Base-by-base conservation (phyloP, 1,140 invertebrate species). In the Drosophila tristis region DNA sequence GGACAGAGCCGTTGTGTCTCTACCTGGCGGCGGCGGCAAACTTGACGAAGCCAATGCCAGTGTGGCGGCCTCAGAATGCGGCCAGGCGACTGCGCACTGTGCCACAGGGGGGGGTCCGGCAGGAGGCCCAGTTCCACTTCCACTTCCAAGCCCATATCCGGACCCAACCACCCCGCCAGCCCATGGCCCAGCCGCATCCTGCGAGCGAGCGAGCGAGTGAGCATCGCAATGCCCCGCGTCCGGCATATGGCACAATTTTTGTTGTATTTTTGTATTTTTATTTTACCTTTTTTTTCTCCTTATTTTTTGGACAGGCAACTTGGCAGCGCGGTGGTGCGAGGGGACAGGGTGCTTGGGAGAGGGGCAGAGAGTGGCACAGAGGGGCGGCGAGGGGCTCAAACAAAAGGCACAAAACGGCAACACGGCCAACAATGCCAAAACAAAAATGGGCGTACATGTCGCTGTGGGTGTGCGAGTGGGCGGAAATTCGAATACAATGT, bases 171-270 rank as follows among this genome's bases (percentile, higher is more conserved):
- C 29, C 48, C 45, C 48, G 2, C 39, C 23, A 4, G 49, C 7
- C 29, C 45, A 39, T 11, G 11, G 11, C 35, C 11, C 35, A 5
- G 35, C 11, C 35, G 11, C 35, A 16, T n/a, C 39, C 13, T 23
- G 5, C 4, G 5, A 44, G 25, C 42, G 44, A 26, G 56, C 25
- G 42, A 25, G 56, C 25, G 42, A 25, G 57, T 61, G 45, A 85
- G 70, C 78, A 86, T 81, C 65, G 81, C 68, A 77, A 85, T 85
- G 81, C 77, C 60, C 66, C 49, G 59, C 61, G 74, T 75, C 74
- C 78, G 59, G 76, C 84, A 89, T 89, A 89, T 90, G 84, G 84
- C 84, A 89, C 85, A 89, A 89, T 89, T 87, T 87, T 86, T 85
- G 49, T 29, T 31, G 48, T 29, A 26, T 25, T 44, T 53, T 29